Percentiles rank a stretch among this genome's conserved stretches.
Conservation (phyloP, 1,140 invertebrate species). For the Procambarus clarkii region DNA sequence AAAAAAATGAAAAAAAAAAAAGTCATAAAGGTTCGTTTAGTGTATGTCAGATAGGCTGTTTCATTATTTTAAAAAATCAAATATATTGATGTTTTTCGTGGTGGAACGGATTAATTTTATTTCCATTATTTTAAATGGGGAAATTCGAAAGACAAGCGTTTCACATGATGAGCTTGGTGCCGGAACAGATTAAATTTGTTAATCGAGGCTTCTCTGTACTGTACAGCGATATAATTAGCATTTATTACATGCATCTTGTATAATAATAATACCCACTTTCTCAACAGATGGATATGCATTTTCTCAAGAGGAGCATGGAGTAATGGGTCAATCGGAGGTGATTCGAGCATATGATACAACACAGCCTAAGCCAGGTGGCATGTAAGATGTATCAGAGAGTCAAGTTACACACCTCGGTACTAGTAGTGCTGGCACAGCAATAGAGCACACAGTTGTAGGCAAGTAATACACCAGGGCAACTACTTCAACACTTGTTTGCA, state of each 20-base stretch:
- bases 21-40: too few species aligned
- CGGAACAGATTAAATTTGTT: too few species aligned
- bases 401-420: neutral
- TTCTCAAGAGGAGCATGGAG: conserved; percentile 98
- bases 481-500: neutral
- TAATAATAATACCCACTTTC: conserved; percentile 19
- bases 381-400: conserved; percentile 53
- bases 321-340: conserved; percentile 92
- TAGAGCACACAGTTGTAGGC: conserved; percentile 7
- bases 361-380: conserved; percentile 72
- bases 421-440: neutral
- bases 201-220: too few species aligned
- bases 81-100: too few species aligned
- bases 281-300: conserved; percentile 96
- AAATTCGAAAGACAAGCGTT: too few species aligned
- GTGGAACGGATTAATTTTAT: too few species aligned
- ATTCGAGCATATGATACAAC: conserved; percentile 94
- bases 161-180: too few species aligned
- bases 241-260: neutral
- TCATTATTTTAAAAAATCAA: too few species aligned
- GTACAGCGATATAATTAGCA: neutral
- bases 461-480: neutral
- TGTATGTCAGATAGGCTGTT: too few species aligned
- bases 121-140: too few species aligned
- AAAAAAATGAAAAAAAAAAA: too few species aligned